Conservation (phyloP, 2,797 vertebrate species). For the Coracias cyanogaster region DNA sequence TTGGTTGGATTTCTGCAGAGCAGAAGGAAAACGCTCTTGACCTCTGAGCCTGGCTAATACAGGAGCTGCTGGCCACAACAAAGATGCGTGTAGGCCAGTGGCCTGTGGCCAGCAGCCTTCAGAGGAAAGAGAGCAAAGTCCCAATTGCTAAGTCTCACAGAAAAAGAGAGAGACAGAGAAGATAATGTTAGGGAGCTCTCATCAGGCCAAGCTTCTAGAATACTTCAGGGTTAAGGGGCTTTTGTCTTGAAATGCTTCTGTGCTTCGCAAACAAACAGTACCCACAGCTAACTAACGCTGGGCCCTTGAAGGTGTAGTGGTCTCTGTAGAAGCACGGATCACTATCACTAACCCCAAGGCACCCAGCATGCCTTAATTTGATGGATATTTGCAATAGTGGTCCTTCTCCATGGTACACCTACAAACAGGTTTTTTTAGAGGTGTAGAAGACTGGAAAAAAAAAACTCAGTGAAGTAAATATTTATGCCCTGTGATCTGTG, state of each 20-base stretch:
- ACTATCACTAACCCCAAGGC: background rate
- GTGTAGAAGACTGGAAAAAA: background rate
- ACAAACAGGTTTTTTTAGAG: background rate
- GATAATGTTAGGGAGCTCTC: background rate
- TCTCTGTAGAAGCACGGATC: background rate
- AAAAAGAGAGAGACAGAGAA: background rate
- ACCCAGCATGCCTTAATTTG: background rate
- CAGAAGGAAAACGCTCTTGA: background rate
- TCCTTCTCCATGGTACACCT: background rate
- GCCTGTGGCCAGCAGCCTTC: background rate
- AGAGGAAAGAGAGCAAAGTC: background rate
- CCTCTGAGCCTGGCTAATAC: background rate
- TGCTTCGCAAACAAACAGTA: background rate
- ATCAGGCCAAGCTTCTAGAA: background rate
- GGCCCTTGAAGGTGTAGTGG: background rate
- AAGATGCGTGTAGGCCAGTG: background rate
- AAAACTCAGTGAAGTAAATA: background rate
- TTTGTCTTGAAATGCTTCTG: background rate
- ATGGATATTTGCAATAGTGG: background rate
- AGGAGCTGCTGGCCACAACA: background rate
- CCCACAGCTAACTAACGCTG: background rate
- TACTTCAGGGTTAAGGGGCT: background rate
- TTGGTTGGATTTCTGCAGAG: background rate
- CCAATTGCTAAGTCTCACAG: background rate
- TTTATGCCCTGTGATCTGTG: background rate